Conservation (phyloP, 2,113 vertebrate genomes). For the Ancistrus triradiatus region DNA sequence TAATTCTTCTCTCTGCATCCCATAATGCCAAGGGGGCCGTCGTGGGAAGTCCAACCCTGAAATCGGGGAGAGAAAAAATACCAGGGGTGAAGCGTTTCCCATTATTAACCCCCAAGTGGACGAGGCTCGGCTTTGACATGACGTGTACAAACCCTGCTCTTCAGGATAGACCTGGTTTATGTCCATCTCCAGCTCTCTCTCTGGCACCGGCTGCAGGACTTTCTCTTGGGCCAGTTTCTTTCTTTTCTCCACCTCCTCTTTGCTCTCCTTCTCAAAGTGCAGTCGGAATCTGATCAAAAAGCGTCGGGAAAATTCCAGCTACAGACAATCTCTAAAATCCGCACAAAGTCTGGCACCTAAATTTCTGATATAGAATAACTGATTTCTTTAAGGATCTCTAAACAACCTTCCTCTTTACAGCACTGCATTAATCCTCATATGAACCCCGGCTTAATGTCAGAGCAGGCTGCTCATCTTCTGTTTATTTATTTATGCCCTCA, state of each 20-base stretch:
- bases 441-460: no score
- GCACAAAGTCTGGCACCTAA: no score
- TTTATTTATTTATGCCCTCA: no score
- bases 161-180: slow-evolving; percentile 77
- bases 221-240: slow-evolving; percentile 79
- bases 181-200: slow-evolving; percentile 73
- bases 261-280: slow-evolving; percentile 82
- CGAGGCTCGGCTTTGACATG: not conserved
- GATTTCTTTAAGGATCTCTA: no score
- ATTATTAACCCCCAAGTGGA: not conserved
- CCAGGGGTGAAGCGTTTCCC: not conserved
- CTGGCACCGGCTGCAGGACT: slow-evolving; percentile 64
- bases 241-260: slow-evolving; percentile 81
- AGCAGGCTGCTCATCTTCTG: no score
- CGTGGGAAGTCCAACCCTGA: slow-evolving; percentile 81
- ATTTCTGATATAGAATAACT: no score
- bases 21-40: slow-evolving; percentile 84
- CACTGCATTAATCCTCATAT: no score
- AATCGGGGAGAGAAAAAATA: slow-evolving; percentile 38
- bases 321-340: no score
- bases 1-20: slow-evolving; percentile 80
- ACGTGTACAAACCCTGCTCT: slow-evolving; percentile 71
- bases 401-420: no score
- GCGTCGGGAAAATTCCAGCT: no score
- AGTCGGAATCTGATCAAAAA: slow-evolving; percentile 76